phyloP scores from a whole-genome alignment of 2,797 vertebrate species.

The Danio albolineatus region DNA sequence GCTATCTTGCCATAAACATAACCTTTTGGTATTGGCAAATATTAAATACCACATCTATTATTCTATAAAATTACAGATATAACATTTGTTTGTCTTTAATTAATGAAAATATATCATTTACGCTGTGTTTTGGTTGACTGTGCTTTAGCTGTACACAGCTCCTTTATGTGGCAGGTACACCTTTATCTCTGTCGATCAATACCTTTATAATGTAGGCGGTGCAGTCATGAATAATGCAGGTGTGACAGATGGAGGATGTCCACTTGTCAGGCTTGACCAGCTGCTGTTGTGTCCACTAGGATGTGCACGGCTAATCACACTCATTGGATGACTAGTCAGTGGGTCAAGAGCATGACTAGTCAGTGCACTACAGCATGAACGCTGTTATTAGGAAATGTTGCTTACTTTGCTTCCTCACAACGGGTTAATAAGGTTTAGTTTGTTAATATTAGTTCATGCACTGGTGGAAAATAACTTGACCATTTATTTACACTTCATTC shows the following conservation, averaged over 20 bases:
- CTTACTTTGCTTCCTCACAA: not conserved
- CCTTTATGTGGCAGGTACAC: not conserved
- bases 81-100: not conserved
- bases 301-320: not conserved
- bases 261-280: conserved; percentile 14
- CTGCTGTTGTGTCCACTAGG: conserved; percentile 3
- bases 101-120: not conserved
- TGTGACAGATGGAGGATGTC: conserved; percentile 25
- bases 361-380: not conserved
- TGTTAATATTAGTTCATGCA: not conserved
- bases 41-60: no score
- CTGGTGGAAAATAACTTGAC: not conserved
- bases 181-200: not conserved
- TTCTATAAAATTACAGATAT: no score
- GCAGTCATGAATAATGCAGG: conserved; percentile 42
- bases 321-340: not conserved
- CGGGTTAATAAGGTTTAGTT: not conserved
- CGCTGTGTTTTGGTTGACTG: not conserved
- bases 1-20: no score
- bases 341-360: not conserved
- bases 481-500: no score
- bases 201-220: not conserved
- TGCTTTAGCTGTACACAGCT: not conserved
- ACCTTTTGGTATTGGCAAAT: no score
- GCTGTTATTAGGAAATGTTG: not conserved